phyloP scores from a whole-genome alignment of 2,113 vertebrate genomes.

The Acrocephalus arundinaceus region DNA sequence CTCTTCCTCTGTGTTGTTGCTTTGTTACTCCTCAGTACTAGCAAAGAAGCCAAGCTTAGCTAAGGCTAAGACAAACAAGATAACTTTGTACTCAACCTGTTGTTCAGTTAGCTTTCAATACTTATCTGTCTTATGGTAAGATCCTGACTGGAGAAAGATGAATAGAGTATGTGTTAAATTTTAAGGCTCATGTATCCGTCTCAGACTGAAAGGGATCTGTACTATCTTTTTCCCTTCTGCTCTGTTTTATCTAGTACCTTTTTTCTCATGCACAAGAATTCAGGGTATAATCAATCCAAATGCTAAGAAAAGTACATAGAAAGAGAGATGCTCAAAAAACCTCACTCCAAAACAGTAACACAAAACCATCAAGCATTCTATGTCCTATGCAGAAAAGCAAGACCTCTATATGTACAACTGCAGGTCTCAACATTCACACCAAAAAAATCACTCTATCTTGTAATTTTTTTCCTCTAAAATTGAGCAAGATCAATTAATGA shows the following conservation, averaged over 20 bases:
- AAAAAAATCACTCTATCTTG: background rate
- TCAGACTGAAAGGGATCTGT: slow-evolving; percentile 51
- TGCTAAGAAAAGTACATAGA: background rate
- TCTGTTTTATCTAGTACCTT: slow-evolving; percentile 28
- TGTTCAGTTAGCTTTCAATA: slow-evolving; percentile 70
- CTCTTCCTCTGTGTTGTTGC: slow-evolving; percentile 69
- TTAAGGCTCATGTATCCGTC: slow-evolving; percentile 50
- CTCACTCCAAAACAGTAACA: background rate
- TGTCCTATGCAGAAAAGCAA: background rate
- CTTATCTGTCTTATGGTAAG: slow-evolving; percentile 61
- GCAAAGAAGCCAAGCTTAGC: slow-evolving; percentile 68
- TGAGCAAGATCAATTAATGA: background rate
- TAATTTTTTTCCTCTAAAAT: background rate
- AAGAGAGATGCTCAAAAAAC: background rate
- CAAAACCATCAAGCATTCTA: background rate
- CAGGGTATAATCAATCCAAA: slow-evolving; percentile 10
- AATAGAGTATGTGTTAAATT: slow-evolving; percentile 69
- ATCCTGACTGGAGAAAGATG: slow-evolving; percentile 65
- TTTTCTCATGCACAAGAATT: slow-evolving; percentile 25
- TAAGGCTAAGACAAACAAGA: slow-evolving; percentile 75
- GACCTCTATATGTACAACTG: background rate
- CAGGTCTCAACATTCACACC: background rate
- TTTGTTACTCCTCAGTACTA: slow-evolving; percentile 70
- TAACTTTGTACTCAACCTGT: slow-evolving; percentile 73
- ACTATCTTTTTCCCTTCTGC: slow-evolving; percentile 26